A percentile compares a stretch with the other conserved stretches of the same genome.
phyloP scores from a whole-genome alignment of 2,888 invertebrate species.

The Eupeodes latifasciatus region DNA sequence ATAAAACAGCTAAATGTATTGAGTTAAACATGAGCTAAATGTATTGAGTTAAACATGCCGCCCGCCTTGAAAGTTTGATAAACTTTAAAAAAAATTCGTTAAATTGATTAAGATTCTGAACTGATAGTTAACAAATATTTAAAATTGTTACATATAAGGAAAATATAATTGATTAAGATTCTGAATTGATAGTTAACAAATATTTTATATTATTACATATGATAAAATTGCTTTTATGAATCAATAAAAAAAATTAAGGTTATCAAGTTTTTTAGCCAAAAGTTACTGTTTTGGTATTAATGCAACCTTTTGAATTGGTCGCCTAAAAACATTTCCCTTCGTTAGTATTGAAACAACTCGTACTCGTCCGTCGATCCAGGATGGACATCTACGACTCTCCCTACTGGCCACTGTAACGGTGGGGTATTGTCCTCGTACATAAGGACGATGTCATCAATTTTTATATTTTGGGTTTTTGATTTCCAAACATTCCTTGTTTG shows the following conservation, averaged over 20 bases:
- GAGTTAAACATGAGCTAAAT: too few relatives aligned
- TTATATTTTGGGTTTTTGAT: slow-evolving; percentile 4
- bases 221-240: not conserved
- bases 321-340: too few relatives aligned
- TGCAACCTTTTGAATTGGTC: too few relatives aligned
- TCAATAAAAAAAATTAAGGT: not conserved
- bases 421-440: not conserved
- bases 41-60: too few relatives aligned
- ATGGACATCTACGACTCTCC: not conserved
- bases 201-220: not conserved
- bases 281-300: too few relatives aligned
- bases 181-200: not conserved
- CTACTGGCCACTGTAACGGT: not conserved
- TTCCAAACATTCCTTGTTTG: not conserved
- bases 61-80: not conserved
- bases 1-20: too few relatives aligned
- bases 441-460: slow-evolving; percentile 5
- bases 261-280: not conserved
- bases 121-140: not conserved
- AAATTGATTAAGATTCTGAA: not conserved
- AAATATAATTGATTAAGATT: not conserved
- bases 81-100: not conserved
- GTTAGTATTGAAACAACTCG: too few relatives aligned
- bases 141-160: not conserved
- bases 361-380: too few relatives aligned